Conservation (phyloP, 2,888 invertebrate genomes). For the Drosophila macrothrix region DNA sequence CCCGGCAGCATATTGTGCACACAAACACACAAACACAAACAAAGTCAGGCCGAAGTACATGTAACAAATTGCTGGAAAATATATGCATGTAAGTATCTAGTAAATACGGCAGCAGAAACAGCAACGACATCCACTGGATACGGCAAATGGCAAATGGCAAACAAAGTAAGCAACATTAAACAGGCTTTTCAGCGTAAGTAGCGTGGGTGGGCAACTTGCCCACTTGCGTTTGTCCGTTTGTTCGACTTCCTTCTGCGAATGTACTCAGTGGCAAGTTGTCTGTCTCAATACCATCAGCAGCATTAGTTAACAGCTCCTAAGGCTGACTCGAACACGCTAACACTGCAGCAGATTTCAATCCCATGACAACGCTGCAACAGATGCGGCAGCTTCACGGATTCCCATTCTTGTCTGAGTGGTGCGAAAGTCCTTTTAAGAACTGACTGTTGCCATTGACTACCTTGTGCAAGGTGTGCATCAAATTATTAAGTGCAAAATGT, state of each 20-base stretch:
- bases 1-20: slow-evolving; percentile 52
- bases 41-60: slow-evolving; percentile 29
- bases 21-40: not conserved
- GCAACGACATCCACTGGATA: slow-evolving; percentile 40
- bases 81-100: slow-evolving; percentile 36
- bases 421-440: slow-evolving; percentile 31
- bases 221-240: not conserved
- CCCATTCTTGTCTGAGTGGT: not conserved
- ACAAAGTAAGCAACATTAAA: slow-evolving; percentile 75
- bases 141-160: slow-evolving; percentile 70
- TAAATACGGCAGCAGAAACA: slow-evolving; percentile 46
- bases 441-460: slow-evolving; percentile 15
- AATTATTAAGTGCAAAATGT: slow-evolving; percentile 16
- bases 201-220: slow-evolving; percentile 69
- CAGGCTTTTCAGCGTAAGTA: slow-evolving; percentile 69
- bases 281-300: slow-evolving; percentile 22
- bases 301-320: slow-evolving; percentile 31
- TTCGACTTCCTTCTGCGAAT: slow-evolving; percentile 1
- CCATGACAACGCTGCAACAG: slow-evolving; percentile 41
- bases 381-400: slow-evolving; percentile 17
- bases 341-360: slow-evolving; percentile 19
- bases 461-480: slow-evolving; percentile 4
- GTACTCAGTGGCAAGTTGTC: slow-evolving; percentile 7
- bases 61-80: slow-evolving; percentile 74
- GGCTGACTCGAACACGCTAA: not conserved